Evolutionary conservation across 2,888 invertebrate genomes (phyloP).

Genomic region (Cantharis lateralis): DNA sequence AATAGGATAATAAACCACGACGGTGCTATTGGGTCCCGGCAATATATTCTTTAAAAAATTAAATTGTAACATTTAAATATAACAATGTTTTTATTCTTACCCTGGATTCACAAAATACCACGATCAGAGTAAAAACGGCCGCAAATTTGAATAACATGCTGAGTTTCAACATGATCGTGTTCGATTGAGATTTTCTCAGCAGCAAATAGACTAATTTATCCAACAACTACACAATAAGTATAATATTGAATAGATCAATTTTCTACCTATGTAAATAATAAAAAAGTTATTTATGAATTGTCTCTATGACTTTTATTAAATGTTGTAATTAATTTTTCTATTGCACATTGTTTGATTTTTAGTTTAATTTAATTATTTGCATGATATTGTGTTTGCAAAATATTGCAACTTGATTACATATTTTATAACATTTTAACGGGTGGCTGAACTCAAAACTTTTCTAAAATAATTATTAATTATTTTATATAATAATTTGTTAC

Average conservation of each 20-base stretch:
- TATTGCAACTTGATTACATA: neutral
- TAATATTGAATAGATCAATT: neutral
- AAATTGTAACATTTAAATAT: neutral
- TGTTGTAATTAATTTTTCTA: neutral
- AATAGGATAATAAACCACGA: neutral
- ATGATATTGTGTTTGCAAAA: neutral
- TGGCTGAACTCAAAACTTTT: neutral
- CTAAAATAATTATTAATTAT: neutral
- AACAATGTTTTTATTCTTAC: neutral
- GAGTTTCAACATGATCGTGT: neutral
- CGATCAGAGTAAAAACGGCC: neutral
- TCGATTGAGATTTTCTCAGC: neutral
- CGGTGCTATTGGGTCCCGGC: neutral
- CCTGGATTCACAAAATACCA: neutral
- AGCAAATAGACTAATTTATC: neutral
- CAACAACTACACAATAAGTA: neutral
- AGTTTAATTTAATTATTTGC: neutral
- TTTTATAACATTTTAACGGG: neutral
- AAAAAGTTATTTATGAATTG: neutral
- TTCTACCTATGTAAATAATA: neutral
- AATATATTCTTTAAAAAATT: neutral
- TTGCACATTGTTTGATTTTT: conserved; percentile 6
- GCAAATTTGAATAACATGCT: neutral
- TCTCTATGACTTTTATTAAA: neutral
- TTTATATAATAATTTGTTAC: neutral